Base-by-base conservation (phyloP, 2,797 vertebrate genomes). In the Myripristis jacobus region DNA sequence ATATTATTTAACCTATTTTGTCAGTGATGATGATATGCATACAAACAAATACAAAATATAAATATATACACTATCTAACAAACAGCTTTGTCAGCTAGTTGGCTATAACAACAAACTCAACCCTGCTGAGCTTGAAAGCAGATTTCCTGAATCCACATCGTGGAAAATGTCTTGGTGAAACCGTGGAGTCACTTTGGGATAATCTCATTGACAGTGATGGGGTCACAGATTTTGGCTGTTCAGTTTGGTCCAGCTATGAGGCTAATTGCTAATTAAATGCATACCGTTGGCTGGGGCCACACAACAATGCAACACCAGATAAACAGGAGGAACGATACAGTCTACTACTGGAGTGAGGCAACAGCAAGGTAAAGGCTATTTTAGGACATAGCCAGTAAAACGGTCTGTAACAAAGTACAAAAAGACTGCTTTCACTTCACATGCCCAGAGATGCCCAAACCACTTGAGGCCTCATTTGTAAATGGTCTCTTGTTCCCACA, bases 31-130 rank as follows among this genome's bases (percentile, higher is more conserved):
- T 41, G 2, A 52, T 25, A 25, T 64, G 4, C 41, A 55, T 67
- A 36, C 61, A 48, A 64, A 65, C n/a, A 43, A 48, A 47, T 81
- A 80, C 41, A 83, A 85, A 87, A 72, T 12, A 6, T 25, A 41
- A 41, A 13, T 41, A 15, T 15, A 41, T 41, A 41, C 34, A 11
- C 9, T 36, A 11, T 36, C 34, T 36, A 36, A 11, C 43, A 52
- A 54, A 66, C 19, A 24, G 24, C 22, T 43, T 43, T 65, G 12
- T 25, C 63, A 54, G 47, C 8, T 62, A 7, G n/a, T 56, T 1
- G 3, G 6, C 18, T 41, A 12, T 41, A 59, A 16, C 47, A 78
- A 36, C 15, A 62, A 77, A 70, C 65, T 80, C 63, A 67, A 62
- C 19, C 6, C 46, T 58, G 62, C 58, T 83, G 56, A 73, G 54